Evolutionary conservation across 2,797 vertebrate species (phyloP), one percentile per base, ranked within the genome.

Genomic region (Acanthiza pusilla): DNA sequence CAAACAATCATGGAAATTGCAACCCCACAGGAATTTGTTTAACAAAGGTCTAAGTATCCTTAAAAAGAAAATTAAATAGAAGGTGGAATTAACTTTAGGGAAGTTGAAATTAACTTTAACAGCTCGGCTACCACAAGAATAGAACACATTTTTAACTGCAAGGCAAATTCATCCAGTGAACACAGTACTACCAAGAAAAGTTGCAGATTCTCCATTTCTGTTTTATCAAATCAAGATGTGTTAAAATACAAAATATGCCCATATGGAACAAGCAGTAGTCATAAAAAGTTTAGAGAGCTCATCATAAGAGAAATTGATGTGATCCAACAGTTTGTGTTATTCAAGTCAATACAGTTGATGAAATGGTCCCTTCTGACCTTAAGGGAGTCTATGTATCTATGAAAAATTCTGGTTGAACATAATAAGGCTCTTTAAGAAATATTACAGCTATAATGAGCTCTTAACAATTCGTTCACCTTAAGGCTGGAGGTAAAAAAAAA

Each of bases 31-130:
- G 47, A 73, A 77, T 82, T 79, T 77, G 8, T 82, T 82, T 43
- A 83, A 76, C 18, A 54, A 90, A 86, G 25, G 7, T 58, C 25
- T 53, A 71, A 58, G 29, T 55, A 55, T 34, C 12, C 23, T 84
- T 58, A 53, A 63, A 58, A 85, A 79, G 18, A 78, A 72, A 84
- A 55, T 45, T 2, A 88, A 82, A 53, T 21, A 34, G 45, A 88
- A 86, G 57, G 20, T 42, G 4, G 20, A 83, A 73, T 79, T 84
- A 89, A 79, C n/a, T 82, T 65, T 34, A 87, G 51, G 20, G 36
- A 92, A 91, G n/a, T 57, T 88, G 36, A 32, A 92, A 88, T 86
- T 40, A 91, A 77, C 21, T 76, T 88, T n/a, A 89, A 15, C n/a
- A 93, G 11, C 26, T 76, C 5, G 5, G 17, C 38, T 26, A 43